Conservation (phyloP, 2,888 invertebrate genomes). For the Pilophorus perplexus region DNA sequence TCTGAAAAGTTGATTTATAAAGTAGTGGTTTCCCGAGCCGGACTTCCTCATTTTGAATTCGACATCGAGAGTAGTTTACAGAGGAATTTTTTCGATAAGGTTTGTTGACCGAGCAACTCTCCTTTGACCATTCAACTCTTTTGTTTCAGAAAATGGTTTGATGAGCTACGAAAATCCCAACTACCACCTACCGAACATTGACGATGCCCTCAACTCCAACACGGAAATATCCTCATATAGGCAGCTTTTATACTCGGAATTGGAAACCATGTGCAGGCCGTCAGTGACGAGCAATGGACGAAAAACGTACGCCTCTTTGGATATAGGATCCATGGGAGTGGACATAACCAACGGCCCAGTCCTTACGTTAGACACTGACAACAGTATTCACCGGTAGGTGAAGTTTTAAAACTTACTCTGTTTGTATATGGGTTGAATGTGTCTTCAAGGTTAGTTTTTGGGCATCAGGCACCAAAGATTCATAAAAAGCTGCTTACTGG, state of each 20-base stretch:
- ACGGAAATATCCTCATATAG: slow-evolving; percentile 63
- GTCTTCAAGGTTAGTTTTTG: too few relatives aligned
- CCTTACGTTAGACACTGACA: slow-evolving; percentile 55
- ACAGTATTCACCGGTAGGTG: slow-evolving; percentile 58
- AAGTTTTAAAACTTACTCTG: neutral
- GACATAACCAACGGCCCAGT: slow-evolving; percentile 63
- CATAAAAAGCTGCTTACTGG: too few relatives aligned
- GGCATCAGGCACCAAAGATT: too few relatives aligned
- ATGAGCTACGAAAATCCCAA: slow-evolving; percentile 90
- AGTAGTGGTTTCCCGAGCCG: too few relatives aligned
- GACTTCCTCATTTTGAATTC: too few relatives aligned
- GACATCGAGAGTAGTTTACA: too few relatives aligned
- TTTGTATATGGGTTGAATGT: too few relatives aligned
- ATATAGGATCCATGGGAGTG: slow-evolving; percentile 69
- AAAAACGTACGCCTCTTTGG: slow-evolving; percentile 64
- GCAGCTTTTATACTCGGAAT: slow-evolving; percentile 65
- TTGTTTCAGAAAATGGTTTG: slow-evolving; percentile 78
- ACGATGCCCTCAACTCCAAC: slow-evolving; percentile 70
- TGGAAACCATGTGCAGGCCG: slow-evolving; percentile 59
- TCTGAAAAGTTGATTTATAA: too few relatives aligned
- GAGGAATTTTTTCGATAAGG: too few relatives aligned
- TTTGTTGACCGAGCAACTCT: too few relatives aligned
- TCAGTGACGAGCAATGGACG: slow-evolving; percentile 52
- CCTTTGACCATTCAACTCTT: slow-evolving; percentile 42
- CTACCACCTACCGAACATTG: slow-evolving; percentile 74